Evolutionary conservation across 2,113 vertebrate species (phyloP).

Genomic region (Otolemur garnettii): DNA sequence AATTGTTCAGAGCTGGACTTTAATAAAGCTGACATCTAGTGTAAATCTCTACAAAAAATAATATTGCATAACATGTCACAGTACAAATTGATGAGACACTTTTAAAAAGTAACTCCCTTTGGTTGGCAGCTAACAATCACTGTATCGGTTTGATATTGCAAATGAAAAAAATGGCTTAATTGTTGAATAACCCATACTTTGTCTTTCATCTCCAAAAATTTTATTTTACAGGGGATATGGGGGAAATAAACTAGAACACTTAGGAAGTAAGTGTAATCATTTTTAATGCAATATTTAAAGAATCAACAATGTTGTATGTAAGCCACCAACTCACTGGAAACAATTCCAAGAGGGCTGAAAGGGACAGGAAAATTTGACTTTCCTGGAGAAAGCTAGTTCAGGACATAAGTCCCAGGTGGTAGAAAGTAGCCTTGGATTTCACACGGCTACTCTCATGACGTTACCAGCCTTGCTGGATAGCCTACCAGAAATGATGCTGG

Average conservation of each 20-base stretch:
- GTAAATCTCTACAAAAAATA: neutral
- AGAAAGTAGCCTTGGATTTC: neutral
- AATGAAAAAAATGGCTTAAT: constrained; percentile 2
- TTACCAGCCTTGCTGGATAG: neutral
- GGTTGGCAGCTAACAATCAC: neutral
- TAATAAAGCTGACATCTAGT: neutral
- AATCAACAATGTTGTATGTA: neutral
- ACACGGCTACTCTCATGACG: neutral
- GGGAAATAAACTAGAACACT: constrained; percentile 10
- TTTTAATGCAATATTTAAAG: neutral
- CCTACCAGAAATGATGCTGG: neutral
- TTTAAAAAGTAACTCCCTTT: neutral
- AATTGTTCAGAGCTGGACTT: neutral
- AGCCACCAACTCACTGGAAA: neutral
- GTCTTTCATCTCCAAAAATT: neutral
- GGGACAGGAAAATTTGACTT: neutral
- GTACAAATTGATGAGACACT: neutral
- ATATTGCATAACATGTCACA: neutral
- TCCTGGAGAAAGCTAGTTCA: neutral
- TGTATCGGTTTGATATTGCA: neutral
- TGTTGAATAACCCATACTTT: neutral
- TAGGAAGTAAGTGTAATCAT: neutral
- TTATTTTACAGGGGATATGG: neutral
- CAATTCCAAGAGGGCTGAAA: neutral
- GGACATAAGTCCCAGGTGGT: neutral